Percentiles rank a stretch among this genome's conserved stretches.
phyloP scores from a whole-genome alignment of 2,797 vertebrate genomes.

The Picus viridis region DNA sequence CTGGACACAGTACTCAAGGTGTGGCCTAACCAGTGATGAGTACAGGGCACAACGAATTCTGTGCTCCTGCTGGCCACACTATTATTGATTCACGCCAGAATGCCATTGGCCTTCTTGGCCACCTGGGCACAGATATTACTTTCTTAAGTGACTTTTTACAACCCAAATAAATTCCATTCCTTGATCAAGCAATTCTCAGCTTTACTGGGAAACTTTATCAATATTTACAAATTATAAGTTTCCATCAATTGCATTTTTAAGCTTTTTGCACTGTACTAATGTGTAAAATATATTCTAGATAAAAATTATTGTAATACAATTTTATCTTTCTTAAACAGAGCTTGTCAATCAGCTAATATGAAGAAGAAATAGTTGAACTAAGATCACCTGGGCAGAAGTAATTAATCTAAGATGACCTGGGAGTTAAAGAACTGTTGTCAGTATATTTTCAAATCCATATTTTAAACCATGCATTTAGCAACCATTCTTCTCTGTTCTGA shows the following conservation, averaged over 20 bases:
- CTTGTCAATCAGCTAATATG: neutral
- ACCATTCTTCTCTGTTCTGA: neutral
- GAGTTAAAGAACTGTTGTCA: neutral
- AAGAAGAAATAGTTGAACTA: neutral
- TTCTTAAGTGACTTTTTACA: neutral
- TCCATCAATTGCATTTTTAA: neutral
- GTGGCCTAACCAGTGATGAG: no score
- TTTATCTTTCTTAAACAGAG: neutral
- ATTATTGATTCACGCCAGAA: no score
- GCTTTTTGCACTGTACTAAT: neutral
- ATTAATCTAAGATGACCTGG: neutral
- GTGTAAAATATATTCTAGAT: neutral
- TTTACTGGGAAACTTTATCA: neutral
- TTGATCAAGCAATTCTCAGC: neutral
- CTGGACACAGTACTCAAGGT: no score
- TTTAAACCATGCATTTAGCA: neutral
- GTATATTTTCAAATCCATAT: neutral
- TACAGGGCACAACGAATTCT: no score
- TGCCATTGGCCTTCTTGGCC: no score
- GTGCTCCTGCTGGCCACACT: no score
- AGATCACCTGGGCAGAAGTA: rapidly evolving
- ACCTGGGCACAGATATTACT: no score
- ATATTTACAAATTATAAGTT: neutral
- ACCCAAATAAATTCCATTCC: neutral
- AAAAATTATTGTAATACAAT: neutral